Evolutionary conservation across 2,888 invertebrate genomes (phyloP), one percentile per base, ranked within the genome.

Genomic region (Bibio marci): DNA sequence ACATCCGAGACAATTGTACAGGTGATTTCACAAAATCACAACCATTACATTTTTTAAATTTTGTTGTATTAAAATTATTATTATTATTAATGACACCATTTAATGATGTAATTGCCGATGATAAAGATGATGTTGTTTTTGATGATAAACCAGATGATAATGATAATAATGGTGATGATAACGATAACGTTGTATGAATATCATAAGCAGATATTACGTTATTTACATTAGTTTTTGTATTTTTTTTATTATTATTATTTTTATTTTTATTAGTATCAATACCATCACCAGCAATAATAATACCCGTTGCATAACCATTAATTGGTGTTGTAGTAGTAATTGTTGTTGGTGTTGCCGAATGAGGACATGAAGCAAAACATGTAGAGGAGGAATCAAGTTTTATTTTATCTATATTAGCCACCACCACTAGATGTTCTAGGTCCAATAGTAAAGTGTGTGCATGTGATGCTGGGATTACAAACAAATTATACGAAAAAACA

Each of bases 371-470:
- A 54, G 22, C 22, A 22, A 22, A 22, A 22, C 22, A 22, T 22
- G 50, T 48, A 43, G 55, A 38, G 37, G 42, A 57, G 57, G 59
- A 60, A 59, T 59, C 59, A 59, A 58, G 55, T 57, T 58, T 60
- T 60, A 58, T 56, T 57, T 60, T 59, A 58, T 60, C 58, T 56
- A 58, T 55, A 56, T 59, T 60, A 57, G 57, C 57, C 59, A 59
- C 53, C 57, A 58, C 54, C 59, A 64, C 63, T 57, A 68, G 60
- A 57, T 67, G 66, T 56, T 68, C 66, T 57, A 68, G 58, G 50
- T 69, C 68, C 62, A 68, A 59, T 56, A 68, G 59, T 59, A 64
- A 62, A 49, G 65, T 66, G 65, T 55, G 64, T 63, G 57, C 57
- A 51, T 59, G 58, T 59, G 59, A 58, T 55, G 57, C 59, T 59